Evolutionary conservation across 2,797 vertebrate species (phyloP).

Genomic region (Serranus cabrilla): DNA sequence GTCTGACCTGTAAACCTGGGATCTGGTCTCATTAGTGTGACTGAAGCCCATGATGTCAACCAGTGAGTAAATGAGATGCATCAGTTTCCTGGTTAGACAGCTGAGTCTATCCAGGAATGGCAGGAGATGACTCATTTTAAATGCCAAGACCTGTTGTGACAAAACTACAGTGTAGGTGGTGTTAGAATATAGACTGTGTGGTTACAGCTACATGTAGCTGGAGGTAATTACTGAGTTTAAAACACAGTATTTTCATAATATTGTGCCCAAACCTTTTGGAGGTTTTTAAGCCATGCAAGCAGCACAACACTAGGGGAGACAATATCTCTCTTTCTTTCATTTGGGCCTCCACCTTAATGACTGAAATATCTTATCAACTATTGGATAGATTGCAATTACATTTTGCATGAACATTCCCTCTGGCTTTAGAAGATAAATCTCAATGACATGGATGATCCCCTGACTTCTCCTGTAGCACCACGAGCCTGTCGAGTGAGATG

Average conservation of each 20-base stretch:
- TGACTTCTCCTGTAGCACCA: background rate
- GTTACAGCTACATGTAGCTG: background rate
- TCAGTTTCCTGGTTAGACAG: background rate
- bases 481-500: background rate
- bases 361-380: background rate
- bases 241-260: background rate
- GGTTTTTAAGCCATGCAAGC: background rate
- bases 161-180: background rate
- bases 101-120: background rate
- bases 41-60: slow-evolving; percentile 22
- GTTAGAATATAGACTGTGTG: background rate
- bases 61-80: slow-evolving; percentile 2
- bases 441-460: background rate
- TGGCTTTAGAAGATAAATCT: background rate
- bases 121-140: slow-evolving; percentile 1
- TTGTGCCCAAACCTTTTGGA: background rate
- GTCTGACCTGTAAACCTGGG: slow-evolving; percentile 22
- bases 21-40: slow-evolving; percentile 27
- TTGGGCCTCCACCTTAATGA: background rate
- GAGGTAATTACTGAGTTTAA: no score
- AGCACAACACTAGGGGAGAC: background rate
- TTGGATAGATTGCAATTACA: background rate
- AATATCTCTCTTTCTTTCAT: background rate
- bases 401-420: background rate
- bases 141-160: slow-evolving; percentile 24